A percentile compares a stretch with the other conserved stretches of the same genome.
Conservation (phyloP, 2,797 vertebrate species). For the Pangasius sanitwongsei region DNA sequence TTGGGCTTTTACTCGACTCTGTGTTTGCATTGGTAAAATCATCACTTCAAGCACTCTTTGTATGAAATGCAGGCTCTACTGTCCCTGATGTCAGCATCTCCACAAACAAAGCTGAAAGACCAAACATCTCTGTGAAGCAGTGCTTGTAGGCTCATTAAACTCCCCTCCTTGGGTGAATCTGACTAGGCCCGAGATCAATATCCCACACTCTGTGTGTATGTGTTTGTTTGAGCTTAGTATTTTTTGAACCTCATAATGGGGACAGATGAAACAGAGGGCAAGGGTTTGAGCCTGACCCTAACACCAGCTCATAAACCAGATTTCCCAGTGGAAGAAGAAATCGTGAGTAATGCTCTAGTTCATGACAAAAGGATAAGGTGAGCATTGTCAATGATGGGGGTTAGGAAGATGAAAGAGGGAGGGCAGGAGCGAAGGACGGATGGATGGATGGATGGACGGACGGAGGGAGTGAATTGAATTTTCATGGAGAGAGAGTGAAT, state of each 20-base stretch:
- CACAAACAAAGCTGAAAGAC: conserved; percentile 49
- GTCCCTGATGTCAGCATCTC: conserved; percentile 41
- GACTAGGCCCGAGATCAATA: conserved; percentile 75
- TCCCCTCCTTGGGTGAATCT: conserved; percentile 71
- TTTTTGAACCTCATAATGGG: conserved; percentile 37
- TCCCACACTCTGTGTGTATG: conserved; percentile 44
- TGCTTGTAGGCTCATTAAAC: conserved; percentile 78
- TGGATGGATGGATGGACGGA: background rate
- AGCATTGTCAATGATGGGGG: conserved; percentile 9
- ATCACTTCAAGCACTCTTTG: background rate
- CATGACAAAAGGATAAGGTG: conserved; percentile 35
- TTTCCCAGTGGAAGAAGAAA: conserved; percentile 50
- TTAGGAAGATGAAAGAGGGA: conserved; percentile 8
- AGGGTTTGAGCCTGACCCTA: conserved; percentile 42
- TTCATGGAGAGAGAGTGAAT: background rate
- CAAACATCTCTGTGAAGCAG: conserved; percentile 67
- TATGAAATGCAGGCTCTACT: conserved; percentile 11
- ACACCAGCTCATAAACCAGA: conserved; percentile 45
- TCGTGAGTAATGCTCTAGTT: conserved; percentile 50
- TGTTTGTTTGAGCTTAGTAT: conserved; percentile 18
- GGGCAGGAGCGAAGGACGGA: background rate
- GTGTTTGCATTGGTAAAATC: background rate
- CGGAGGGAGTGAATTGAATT: background rate
- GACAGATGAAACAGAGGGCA: conserved; percentile 40
- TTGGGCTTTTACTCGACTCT: background rate